Evolutionary conservation across 2,113 vertebrate species (phyloP), one percentile per base, ranked within the genome.

Genomic region (Corythornis cristatus): DNA sequence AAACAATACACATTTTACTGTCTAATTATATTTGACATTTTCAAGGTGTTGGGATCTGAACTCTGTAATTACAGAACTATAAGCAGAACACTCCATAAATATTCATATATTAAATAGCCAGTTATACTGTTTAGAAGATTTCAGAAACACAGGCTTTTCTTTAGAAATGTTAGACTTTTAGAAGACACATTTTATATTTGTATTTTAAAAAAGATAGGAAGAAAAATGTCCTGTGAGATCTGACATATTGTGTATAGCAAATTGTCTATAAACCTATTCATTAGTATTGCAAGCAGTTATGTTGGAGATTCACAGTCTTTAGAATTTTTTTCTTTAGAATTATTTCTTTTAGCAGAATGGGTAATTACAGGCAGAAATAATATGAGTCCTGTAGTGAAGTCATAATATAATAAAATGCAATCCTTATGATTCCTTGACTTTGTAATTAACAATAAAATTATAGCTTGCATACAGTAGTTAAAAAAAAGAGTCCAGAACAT

Each of bases 21-120:
- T 81, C 89, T 97, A 95, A 97, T 97, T 96, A 95, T 62, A 88
- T 88, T 90, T 92, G 95, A 92, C 95, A 96, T 95, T 91, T 95
- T 92, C 86, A 95, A 93, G 94, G 93, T 82, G 91, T 94, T 95
- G 70, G 51, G 93, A 22, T 21, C 90, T 40, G 60, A 92, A 90
- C 51, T 91, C 74, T 85, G 0, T 93, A 96, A 88, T 90, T 94
- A 91, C 72, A 93, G 86, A 92, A 60, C 80, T 89, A 65, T 77
- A 83, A 96, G 93, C 58, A 89, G 71, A 91, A 85, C 40, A 68
- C 15, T 72, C 8, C 56, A 94, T 96, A 94, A 94, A 95, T 96
- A 96, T 95, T 94, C 86, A 93, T 97, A 26, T 50, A 74, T 92
- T 85, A 97, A 96, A 92, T 77, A 96, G 74, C 57, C 61, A 86